Evolutionary conservation across 2,113 vertebrate genomes (phyloP).

Genomic region (Neomonachus schauinslandi): DNA sequence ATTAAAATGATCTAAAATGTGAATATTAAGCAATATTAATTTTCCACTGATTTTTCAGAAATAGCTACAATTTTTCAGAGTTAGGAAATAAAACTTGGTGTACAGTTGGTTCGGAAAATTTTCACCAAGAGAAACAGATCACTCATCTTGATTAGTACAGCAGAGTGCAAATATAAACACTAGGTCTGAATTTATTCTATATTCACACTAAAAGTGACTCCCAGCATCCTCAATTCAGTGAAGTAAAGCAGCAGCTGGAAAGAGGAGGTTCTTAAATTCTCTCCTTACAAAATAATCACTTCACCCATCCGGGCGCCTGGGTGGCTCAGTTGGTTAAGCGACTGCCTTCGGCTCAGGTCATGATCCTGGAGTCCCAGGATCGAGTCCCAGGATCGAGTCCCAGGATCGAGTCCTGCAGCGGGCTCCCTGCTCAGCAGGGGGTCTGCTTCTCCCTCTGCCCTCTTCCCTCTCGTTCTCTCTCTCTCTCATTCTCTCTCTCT

Average conservation of each 20-base stretch:
- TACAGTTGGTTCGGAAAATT: slow-evolving; percentile 28
- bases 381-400: no score
- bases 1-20: slow-evolving; percentile 26
- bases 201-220: slow-evolving; percentile 8
- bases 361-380: no score
- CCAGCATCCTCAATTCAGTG: background rate
- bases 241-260: background rate
- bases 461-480: no score
- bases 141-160: background rate
- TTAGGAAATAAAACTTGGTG: background rate
- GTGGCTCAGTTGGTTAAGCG: no score
- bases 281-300: slow-evolving; percentile 35
- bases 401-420: no score
- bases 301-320: background rate
- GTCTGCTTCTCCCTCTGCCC: no score
- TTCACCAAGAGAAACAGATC: background rate
- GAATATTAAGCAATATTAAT: background rate
- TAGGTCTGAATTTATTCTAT: background rate
- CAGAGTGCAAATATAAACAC: background rate
- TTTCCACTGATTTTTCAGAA: slow-evolving; percentile 52
- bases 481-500: no score
- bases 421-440: no score
- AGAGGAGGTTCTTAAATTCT: background rate
- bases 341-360: no score
- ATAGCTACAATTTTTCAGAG: slow-evolving; percentile 29